Conservation (phyloP, 1,140 invertebrate species). For the Odontomachus brunneus region DNA sequence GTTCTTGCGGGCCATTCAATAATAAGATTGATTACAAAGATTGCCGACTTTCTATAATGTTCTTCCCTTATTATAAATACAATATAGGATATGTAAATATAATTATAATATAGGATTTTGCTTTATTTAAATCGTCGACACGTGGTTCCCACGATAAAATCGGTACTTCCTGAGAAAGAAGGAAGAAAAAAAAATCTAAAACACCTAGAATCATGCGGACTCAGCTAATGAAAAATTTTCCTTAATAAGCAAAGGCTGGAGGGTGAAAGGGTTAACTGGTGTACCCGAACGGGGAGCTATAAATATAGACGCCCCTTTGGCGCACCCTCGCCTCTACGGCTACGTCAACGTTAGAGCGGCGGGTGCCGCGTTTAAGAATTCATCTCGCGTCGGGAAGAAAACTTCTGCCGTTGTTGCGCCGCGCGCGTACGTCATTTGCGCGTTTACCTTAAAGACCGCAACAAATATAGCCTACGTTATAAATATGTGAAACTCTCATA, state of each 20-base stretch:
- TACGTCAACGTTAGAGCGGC: slow-evolving; percentile 30
- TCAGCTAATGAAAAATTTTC: slow-evolving; percentile 1
- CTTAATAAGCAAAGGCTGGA: slow-evolving; percentile 11
- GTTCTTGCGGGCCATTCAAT: no score
- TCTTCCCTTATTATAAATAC: no score
- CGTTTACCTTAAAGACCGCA: slow-evolving; percentile 57
- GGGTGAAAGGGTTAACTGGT: slow-evolving; percentile 35
- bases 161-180: background rate
- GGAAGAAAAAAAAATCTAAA: background rate
- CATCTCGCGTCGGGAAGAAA: slow-evolving; percentile 51
- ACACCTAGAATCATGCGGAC: background rate
- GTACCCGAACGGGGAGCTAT: slow-evolving; percentile 32
- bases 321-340: slow-evolving; percentile 26
- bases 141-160: background rate
- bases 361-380: slow-evolving; percentile 48
- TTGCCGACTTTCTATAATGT: no score
- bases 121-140: no score
- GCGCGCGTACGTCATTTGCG: slow-evolving; percentile 45
- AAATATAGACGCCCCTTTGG: slow-evolving; percentile 55
- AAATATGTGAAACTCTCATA: slow-evolving; percentile 58
- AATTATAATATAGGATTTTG: no score
- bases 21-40: no score
- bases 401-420: slow-evolving; percentile 46
- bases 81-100: no score
- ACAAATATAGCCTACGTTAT: slow-evolving; percentile 58